These are phyloP conservation scores for Hedya salicella DNA, from an alignment of 2,888 invertebrate genomes.

Conservation along the genomic window DNA sequence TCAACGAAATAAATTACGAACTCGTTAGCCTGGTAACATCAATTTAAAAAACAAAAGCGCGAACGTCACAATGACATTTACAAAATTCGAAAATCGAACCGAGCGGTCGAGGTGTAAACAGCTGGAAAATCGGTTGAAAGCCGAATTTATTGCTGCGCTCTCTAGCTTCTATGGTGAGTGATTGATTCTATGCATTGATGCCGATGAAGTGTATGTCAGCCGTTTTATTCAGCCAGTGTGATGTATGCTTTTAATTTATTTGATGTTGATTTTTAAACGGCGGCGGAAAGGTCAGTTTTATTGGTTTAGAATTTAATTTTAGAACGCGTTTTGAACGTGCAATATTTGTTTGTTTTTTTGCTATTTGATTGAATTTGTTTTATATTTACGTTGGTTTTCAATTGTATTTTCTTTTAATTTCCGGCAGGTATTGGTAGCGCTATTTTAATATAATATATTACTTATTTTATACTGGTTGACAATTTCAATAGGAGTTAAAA, in stretches of 20 bases:
- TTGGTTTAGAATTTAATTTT: conserved; percentile 42
- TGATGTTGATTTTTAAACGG: conserved; percentile 36
- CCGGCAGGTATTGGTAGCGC: too few relatives aligned
- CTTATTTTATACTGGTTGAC: too few relatives aligned
- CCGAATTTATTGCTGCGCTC: conserved; percentile 68
- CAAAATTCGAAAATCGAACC: conserved; percentile 45
- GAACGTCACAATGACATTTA: conserved; percentile 39
- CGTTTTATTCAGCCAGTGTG: conserved; percentile 38
- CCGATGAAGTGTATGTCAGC: conserved; percentile 53
- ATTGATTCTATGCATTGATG: conserved; percentile 66
- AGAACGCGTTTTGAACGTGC: conserved; percentile 23
- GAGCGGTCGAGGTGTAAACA: conserved; percentile 72
- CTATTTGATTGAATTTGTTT: not conserved
- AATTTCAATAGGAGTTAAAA: too few relatives aligned
- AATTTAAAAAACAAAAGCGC: conserved; percentile 38
- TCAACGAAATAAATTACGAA: conserved; percentile 34
- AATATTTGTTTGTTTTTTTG: not conserved
- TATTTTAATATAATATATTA: too few relatives aligned
- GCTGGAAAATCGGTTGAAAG: conserved; percentile 71
- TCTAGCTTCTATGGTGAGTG: conserved; percentile 58
- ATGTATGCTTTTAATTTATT: conserved; percentile 48
- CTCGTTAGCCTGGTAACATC: conserved; percentile 33
- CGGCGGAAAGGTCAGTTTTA: conserved; percentile 33
- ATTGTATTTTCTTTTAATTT: not conserved
- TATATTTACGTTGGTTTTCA: not conserved